phyloP scores from a whole-genome alignment of 2,888 invertebrate species.

The Apodemia duryi region DNA sequence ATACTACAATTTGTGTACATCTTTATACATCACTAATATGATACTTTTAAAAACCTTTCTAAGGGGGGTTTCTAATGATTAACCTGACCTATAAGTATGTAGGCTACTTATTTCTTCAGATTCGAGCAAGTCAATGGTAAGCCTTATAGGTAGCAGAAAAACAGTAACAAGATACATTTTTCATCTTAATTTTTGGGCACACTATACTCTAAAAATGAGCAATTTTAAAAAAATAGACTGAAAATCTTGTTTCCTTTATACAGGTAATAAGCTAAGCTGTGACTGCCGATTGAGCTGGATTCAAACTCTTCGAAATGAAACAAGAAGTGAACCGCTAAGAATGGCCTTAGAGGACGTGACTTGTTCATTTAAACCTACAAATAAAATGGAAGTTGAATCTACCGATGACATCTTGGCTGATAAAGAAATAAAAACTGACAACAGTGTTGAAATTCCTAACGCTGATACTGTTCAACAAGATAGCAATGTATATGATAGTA shows the following conservation, averaged over 20 bases:
- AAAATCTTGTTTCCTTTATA: slow-evolving; percentile 30
- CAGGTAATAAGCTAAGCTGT: slow-evolving; percentile 90
- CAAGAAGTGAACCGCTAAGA: slow-evolving; percentile 83
- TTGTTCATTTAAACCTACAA: slow-evolving; percentile 60
- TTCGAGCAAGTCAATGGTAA: too few relatives aligned
- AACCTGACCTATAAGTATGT: too few relatives aligned
- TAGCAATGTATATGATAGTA: slow-evolving; percentile 46
- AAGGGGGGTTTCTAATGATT: too few relatives aligned
- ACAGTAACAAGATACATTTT: too few relatives aligned
- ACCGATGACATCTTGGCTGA: slow-evolving; percentile 30
- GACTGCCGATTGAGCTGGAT: slow-evolving; percentile 91
- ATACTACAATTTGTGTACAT: too few relatives aligned
- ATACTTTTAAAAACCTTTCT: too few relatives aligned
- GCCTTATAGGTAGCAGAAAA: too few relatives aligned
- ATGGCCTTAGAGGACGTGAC: slow-evolving; percentile 84
- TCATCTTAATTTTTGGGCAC: too few relatives aligned
- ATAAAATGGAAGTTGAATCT: slow-evolving; percentile 33
- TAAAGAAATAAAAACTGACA: slow-evolving; percentile 36
- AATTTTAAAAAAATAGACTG: neutral
- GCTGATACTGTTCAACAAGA: slow-evolving; percentile 45
- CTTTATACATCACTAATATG: too few relatives aligned
- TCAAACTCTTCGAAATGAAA: slow-evolving; percentile 85
- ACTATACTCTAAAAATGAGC: too few relatives aligned
- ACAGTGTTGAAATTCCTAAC: slow-evolving; percentile 44
- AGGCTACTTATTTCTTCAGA: too few relatives aligned